Base-by-base conservation (phyloP, 2,797 vertebrate species). In the Orientallactaga sibirica region DNA sequence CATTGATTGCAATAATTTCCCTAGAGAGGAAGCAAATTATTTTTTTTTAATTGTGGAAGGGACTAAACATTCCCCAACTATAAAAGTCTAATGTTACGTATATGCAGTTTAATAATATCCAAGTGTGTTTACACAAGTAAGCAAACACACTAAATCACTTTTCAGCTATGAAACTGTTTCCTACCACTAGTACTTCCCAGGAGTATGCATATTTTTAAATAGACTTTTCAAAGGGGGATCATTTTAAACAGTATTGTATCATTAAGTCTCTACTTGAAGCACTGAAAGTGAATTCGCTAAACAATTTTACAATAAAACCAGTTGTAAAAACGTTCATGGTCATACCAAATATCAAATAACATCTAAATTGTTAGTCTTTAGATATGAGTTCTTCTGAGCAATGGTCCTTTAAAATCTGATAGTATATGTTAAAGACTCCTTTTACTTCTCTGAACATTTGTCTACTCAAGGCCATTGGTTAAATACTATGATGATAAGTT, bases 401-500 rank as follows among this genome's bases (percentile, higher is more conserved):
- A 15, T 85, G n/a, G 20, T 19, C 43, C 58, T 93, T 86, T 82
- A 90, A 93, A 93, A 68, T 86, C 22, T 70, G 71, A 41, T 68
- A 14, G 1, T n/a, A 66, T 19, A 41, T 75, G 85, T 91, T 73
- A 37, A 37, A 78, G 43, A 3, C 43, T 58, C 82, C 37, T 27
- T 85, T 70, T 68, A 74, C 8, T 91, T 92, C 73, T 58, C 18
- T 5, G 7, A 58, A 64, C 82, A 24, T 75, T 78, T 61, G 43
- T 27, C 88, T 48, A 93, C 91, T 81, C 3, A 86, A 95, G 41
- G 15, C n/a, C 24, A 94, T 76, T 86, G 43, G 55, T 86, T 96
- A 55, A 79, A 64, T 76, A n/a, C 66, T 92, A 71, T 71, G 27
- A 75, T 68, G 67, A 80, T 16, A 5, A 41, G 48, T 33, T 41